phyloP scores from a whole-genome alignment of 2,113 vertebrate genomes.

The Megaceryle maxima region DNA sequence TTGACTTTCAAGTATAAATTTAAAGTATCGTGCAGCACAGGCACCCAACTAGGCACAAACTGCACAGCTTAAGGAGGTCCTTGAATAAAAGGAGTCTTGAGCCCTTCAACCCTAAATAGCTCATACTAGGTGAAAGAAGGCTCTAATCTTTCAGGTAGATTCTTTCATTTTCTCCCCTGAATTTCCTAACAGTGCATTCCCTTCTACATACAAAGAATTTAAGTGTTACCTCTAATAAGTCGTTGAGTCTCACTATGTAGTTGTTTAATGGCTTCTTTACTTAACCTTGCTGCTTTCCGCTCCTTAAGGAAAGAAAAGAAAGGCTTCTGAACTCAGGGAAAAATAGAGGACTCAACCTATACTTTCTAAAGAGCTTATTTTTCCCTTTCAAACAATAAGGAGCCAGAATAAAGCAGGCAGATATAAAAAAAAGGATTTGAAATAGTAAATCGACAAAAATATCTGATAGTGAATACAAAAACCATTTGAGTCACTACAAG shows the following conservation, averaged over 20 bases:
- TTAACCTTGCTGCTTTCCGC: constrained; percentile 89
- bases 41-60: background rate
- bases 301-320: constrained; percentile 79
- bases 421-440: background rate
- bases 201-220: background rate
- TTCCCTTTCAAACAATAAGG: background rate
- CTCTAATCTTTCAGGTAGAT: background rate
- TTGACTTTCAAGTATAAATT: background rate
- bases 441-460: background rate
- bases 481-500: background rate
- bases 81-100: background rate
- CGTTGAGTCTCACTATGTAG: constrained; percentile 94
- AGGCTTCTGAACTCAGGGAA: background rate
- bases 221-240: constrained; percentile 88
- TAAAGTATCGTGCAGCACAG: background rate
- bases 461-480: background rate
- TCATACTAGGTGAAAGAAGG: background rate
- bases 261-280: constrained; percentile 92
- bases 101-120: background rate
- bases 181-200: background rate
- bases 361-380: background rate
- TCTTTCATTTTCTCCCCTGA: background rate
- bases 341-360: background rate
- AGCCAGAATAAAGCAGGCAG: background rate
- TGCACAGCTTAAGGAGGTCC: background rate